Base-by-base conservation (phyloP, 1,140 invertebrate genomes). In the Aphaenogaster rudis region DNA sequence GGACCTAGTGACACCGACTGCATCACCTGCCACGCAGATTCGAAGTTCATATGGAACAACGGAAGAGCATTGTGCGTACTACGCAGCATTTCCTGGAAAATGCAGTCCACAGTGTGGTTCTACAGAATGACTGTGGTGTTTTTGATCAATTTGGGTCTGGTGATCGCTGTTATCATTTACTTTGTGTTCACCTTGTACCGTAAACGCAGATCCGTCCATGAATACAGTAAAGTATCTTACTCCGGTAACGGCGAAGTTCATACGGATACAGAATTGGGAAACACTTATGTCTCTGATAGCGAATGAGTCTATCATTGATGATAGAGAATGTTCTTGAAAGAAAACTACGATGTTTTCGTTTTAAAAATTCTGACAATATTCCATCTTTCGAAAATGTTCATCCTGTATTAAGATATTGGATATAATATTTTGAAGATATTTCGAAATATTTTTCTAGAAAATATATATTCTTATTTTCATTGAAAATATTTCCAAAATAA, bases 1-100 rank as follows among this genome's bases (percentile, higher is more conserved):
- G 93, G 93, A 50, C 84, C 93, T 15, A 88, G 84, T 15, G 89
- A 93, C 54, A 81, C 67, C 17, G 91, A 94, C n/a, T 94, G 93
- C 71, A 88, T 86, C 48, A 82, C 86, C 13, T 94, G 93, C 72
- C 90, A 93, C 77, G 77, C 63, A 21, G 93, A 94, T 45, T 79
- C 93, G 1, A 84, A 36, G 6, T 57, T 92, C 0, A 66, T 67
- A 0, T 54, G 80, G 66, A 74, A n/a, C 36, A 48, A 88, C 50
- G 61, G 71, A 36, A 86, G 80, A 8, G 59, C 87, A 45, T 78
- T 90, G 3, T 94, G 93, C 72, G 57, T 93, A 13, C 66, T 88
- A n/a, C 90, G 81, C 7, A 88, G 89, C 2, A 48, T 93, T 9
- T 77, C 90, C 9, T 93, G 90, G 92, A 91, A 77, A 33, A 88